A percentile compares a stretch with the other conserved stretches of the same genome.
phyloP scores from a whole-genome alignment of 1,140 invertebrate genomes.

The Saxidomus purpurata region DNA sequence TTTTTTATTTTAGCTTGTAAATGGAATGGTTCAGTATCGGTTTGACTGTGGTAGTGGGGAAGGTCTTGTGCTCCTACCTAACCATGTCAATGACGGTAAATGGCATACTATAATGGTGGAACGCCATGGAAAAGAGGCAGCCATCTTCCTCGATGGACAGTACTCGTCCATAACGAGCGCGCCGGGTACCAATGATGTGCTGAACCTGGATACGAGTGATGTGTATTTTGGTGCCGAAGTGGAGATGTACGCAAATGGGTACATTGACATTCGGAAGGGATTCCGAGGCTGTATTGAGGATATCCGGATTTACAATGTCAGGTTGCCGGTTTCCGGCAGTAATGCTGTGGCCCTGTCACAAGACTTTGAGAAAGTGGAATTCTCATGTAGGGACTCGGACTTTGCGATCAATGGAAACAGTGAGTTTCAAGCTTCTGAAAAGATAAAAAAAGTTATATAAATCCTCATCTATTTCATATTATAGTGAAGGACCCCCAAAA shows the following conservation, averaged over 20 bases:
- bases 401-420: constrained; percentile 63
- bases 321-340: constrained; percentile 90
- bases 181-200: constrained; percentile 93
- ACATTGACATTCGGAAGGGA: constrained; percentile 92
- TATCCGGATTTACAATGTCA: constrained; percentile 92
- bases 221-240: constrained; percentile 95
- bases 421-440: constrained; percentile 62
- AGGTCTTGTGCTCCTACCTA: constrained; percentile 92
- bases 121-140: constrained; percentile 90
- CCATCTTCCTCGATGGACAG: constrained; percentile 92
- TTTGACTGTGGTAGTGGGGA: constrained; percentile 97
- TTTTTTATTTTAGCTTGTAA: constrained; percentile 89
- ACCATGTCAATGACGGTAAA: constrained; percentile 93
- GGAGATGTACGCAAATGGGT: constrained; percentile 89
- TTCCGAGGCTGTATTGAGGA: constrained; percentile 97
- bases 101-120: constrained; percentile 96
- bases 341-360: constrained; percentile 89
- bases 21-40: constrained; percentile 94
- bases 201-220: constrained; percentile 95
- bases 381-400: constrained; percentile 89
- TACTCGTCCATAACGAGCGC: constrained; percentile 93
- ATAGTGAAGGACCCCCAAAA: no score
- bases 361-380: constrained; percentile 92
- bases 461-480: no score
- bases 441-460: no score